Evolutionary conservation across 1,140 invertebrate species (phyloP), one percentile per base, ranked within the genome.

Genomic region (Cherax destructor): DNA sequence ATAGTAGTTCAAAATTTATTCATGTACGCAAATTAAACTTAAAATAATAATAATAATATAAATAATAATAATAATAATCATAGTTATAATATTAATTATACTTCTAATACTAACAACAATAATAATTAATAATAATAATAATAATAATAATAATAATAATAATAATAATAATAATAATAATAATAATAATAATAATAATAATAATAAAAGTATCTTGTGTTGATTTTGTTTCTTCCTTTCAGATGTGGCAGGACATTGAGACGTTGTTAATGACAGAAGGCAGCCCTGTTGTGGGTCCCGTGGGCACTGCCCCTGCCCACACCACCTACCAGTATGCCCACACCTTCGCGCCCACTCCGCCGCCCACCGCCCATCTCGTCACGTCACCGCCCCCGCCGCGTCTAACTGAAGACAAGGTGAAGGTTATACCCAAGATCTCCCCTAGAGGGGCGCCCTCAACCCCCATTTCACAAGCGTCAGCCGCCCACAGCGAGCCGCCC

Each of bases 221-320:
- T 69, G 65, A 18, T 69, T 11, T 59, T 59, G 3, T 76, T 30
- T 52, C 86, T 61, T 76, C 47, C 6, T 94, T 93, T 6, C 93
- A 95, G 95, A 95, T 95, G 94, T 95, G 95, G 95, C 95, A 95
- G 93, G 95, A 95, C 92, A 95, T 95, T 83, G 95, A 95, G 92
- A 95, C 94, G 56, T 94, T 95, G 50, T 94, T 95, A 84, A 93
- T 92, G 81, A 91, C 88, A 72, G 88, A 91, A 74, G 88, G 74
- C 21, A 91, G 30, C 83, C 69, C 61, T 18, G 18, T 16, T 16
- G 4, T 7, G 61, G 56, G n/a, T 4, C 86, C 77, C 86, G 65
- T 56, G 16, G 11, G 11, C 13, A 4, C 61, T 18, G 13, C 61
- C 77, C 72, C 52, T 72, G 30, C 61, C 72, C 30, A 69, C 83